A percentile compares a stretch with the other conserved stretches of the same genome.
Evolutionary conservation across 92 coral and sea anemone species (phyloP).

Genomic region (Palythoa grandiflora): DNA sequence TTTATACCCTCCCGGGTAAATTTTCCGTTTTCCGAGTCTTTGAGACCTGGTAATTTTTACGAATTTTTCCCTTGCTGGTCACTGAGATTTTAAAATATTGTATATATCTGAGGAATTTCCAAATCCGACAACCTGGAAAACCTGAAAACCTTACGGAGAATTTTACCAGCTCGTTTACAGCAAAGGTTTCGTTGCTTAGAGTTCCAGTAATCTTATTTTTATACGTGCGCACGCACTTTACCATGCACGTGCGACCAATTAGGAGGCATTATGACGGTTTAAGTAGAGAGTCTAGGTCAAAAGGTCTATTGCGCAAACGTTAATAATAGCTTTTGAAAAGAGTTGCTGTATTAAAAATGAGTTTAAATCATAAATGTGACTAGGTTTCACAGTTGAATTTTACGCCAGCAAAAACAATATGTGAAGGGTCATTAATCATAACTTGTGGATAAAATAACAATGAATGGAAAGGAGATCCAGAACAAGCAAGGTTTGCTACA

Average conservation of each 20-base stretch:
- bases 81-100: too few relatives aligned
- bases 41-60: too few relatives aligned
- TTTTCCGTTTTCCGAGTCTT: too few relatives aligned
- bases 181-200: too few relatives aligned
- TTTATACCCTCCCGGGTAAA: too few relatives aligned
- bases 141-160: too few relatives aligned
- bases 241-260: slow-evolving; percentile 10
- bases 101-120: too few relatives aligned
- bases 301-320: not conserved
- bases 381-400: not conserved
- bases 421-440: not conserved
- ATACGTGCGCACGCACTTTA: slow-evolving; percentile 16
- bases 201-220: too few relatives aligned
- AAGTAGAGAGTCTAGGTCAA: not conserved
- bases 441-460: not conserved
- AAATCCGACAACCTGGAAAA: too few relatives aligned
- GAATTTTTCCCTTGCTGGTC: too few relatives aligned
- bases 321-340: not conserved
- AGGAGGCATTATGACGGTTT: slow-evolving; percentile 42
- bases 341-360: not conserved
- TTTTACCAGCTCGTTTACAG: not conserved
- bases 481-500: not conserved
- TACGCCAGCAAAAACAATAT: not conserved
- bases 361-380: not conserved
- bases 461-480: not conserved